Base-by-base conservation (phyloP, 2,113 vertebrate genomes). In the Salvelinus alpinus region DNA sequence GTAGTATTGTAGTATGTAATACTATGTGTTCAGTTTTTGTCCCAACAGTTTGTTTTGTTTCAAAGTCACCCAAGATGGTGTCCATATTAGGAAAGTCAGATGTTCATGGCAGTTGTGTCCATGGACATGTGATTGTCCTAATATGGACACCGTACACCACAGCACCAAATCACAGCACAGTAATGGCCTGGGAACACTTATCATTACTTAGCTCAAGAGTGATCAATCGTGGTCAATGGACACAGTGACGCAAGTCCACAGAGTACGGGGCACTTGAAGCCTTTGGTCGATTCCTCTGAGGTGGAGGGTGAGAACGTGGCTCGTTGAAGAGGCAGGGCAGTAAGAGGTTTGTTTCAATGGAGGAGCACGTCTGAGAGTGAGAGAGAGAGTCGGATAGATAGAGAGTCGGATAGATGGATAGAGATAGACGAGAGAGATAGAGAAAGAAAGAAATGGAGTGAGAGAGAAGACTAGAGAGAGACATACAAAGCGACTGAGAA, bases 311-410 rank as follows among this genome's bases (percentile, higher is more conserved):
- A 68, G 66, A 68, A n/a, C 7, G 18, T 18, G 29, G 31, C 14
- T 31, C 6, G 18, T 20, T 34, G 29, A 6, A 25, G 29, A 16
- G 18, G 65, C 3, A 31, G 65, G 80, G 47, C 62, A 57, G 25
- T 7, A 65, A 80, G 70, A 48, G 57, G 51, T 54, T 13, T 54
- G 51, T 54, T 54, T 54, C 51, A 54, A 54, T 54, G 51, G 51
- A 54, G 14, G 51, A 54, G 51, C 51, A 54, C 51, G 1, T 18
- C 14, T 5, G 51, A 54, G 48, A 1, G 31, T n/a, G 5, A 31
- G 29, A 20, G 76, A 75, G 31, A 29, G 4, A 18, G 27, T n/a
- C 5, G 3, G 16, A 34, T 72, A 75, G 47, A 34, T 27, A 31
- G 8, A 59, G 24, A 29, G 51, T 31, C 27, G 3, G 27, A 66